Base-by-base conservation (phyloP, 2,113 vertebrate species). In the Uropsilus gracilis region DNA sequence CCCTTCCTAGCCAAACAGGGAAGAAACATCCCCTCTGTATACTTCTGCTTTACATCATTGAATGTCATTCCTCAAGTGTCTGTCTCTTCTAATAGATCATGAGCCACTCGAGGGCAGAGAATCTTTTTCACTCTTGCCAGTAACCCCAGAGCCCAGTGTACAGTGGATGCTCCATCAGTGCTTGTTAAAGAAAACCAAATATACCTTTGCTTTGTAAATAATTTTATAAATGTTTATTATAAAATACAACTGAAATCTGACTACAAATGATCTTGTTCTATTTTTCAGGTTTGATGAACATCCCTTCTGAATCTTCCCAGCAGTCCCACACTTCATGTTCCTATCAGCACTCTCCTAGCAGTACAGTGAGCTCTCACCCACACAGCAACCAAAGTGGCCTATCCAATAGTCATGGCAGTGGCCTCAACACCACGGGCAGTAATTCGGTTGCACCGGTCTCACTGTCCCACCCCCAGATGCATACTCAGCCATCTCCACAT, bases 271-370 rank as follows among this genome's bases (percentile, higher is more conserved):
- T 95, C 55, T 95, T 86, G n/a, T 28, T 94, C 66, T 95, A 42
- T 83, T 75, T 91, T 48, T 30, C 97, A 99, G 99, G 98, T 97
- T 96, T 99, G 98, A 99, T 99, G 98, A 99, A 98, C 92, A 98
- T 99, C 97, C 97, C 98, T 34, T 97, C 98, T 0, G 98, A 99
- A 61, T 97, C 99, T 61, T 97, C 98, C 88, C 99, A 99, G 98
- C 99, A 99, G 98, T 98, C 98, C 96, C 99, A 99, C 98, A 99
- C 99, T 95, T 99, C 99, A n/a, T 99, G 99, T 98, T 98, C 99
- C 42, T 99, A 99, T 97, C 99, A 99, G 94, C 98, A 99, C 95
- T 98, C 98, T 84, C 98, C 98, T 26, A 98, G 98, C 97, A 99
- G 98, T 97, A 97, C 98, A 98, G 99, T 99, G 97, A 98, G 98